phyloP scores from a whole-genome alignment of 1,140 invertebrate species.

The Glomeris maerens region DNA sequence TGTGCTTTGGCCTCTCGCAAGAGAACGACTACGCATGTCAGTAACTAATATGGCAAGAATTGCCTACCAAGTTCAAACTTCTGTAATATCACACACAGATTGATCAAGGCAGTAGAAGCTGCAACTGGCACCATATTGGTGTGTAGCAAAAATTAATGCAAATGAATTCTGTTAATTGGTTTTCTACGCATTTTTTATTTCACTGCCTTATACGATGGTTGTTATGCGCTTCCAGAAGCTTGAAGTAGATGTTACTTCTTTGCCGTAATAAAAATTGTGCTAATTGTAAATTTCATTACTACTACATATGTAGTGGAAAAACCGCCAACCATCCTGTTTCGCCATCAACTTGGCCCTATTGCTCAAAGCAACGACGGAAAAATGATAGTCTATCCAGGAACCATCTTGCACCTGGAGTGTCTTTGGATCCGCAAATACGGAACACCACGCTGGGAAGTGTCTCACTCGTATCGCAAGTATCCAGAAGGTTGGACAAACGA shows the following conservation, averaged over 20 bases:
- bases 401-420: slow-evolving; percentile 71
- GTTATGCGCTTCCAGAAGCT: too few species aligned
- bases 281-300: too few species aligned
- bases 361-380: slow-evolving; percentile 72
- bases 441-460: slow-evolving; percentile 65
- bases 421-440: slow-evolving; percentile 69
- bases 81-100: too few species aligned
- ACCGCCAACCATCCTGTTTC: slow-evolving; percentile 65
- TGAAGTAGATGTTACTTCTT: not conserved
- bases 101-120: too few species aligned
- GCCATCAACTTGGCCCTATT: slow-evolving; percentile 62
- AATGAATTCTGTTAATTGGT: not conserved
- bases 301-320: slow-evolving; percentile 50
- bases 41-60: slow-evolving; percentile 22
- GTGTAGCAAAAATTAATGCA: too few species aligned
- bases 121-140: too few species aligned
- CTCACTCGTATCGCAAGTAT: slow-evolving; percentile 49
- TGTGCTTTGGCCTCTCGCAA: slow-evolving; percentile 65
- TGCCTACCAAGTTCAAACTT: too few species aligned
- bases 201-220: too few species aligned
- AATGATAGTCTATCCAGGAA: slow-evolving; percentile 66
- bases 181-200: too few species aligned
- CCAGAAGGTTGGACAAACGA: slow-evolving; percentile 65
- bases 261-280: too few species aligned
- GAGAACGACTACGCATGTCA: slow-evolving; percentile 67